Evolutionary conservation across 2,113 vertebrate genomes (phyloP), one percentile per base, ranked within the genome.

Genomic region (Polyodon spathula): DNA sequence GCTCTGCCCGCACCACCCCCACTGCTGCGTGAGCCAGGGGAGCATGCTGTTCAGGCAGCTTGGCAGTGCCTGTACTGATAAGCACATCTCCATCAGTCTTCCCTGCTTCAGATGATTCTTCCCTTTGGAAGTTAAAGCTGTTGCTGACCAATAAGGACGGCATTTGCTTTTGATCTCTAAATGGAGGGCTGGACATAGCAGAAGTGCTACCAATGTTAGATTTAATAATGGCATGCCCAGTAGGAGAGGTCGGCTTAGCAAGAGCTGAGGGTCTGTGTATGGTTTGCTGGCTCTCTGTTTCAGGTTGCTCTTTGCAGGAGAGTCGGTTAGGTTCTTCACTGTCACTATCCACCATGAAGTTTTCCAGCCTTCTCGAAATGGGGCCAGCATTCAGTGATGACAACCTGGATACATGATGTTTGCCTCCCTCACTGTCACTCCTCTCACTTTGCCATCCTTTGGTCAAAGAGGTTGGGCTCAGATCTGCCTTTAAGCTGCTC

Each of bases 361-460:
- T 89, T 73, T 92, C 93, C 63, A 94, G 63, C 63, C 89, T 85
- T 72, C 86, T 88, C 59, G 91, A 93, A 58, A 93, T 89, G 6
- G 93, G 92, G 7, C 92, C 93, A 3, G 92, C 87, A 74, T 92
- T 95, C 40, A 91, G 69, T 4, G 86, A 76, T 27, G 27, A 82
- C 52, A 74, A 73, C 61, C 53, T 85, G 38, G 77, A 68, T 62
- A 4, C 40, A 63, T 70, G 48, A 27, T 27, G 70, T 48, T 59
- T 78, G 50, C 68, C 72, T 53, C 73, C 61, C n/a, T 89, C 86
- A 60, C 58, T 48, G 14, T 74, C 78, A 46, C 59, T 58, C 59
- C 62, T 81, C 63, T 80, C 71, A 65, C 79, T 85, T 60, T 62
- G 40, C 57, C 43, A 73, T 76, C 48, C 73, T 77, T 72, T 74